Evolutionary conservation across 2,888 invertebrate species (phyloP), one percentile per base, ranked within the genome.

Genomic region (Lacanobia wlatinum): DNA sequence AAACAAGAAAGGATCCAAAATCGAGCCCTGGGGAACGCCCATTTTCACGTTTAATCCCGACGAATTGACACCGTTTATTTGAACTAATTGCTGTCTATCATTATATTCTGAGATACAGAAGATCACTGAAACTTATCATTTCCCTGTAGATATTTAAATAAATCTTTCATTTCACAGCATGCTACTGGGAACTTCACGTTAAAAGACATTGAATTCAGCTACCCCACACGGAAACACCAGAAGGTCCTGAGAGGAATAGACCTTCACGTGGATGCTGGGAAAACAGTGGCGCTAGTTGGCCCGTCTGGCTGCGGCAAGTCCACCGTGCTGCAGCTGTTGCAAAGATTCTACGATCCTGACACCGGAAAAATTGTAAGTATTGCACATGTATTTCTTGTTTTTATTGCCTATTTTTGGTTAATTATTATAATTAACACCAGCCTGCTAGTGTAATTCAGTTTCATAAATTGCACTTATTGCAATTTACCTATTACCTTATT

Each of bases 291-390:
- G 0, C 92, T 98, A 18, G 98, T 98, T 2, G 97, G 97, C 0
- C 97, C 97, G 0, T 97, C 97, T 7, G 98, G 98, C 1, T 98
- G 98, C 84, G 98, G 98, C 14, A 98, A 98, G 90, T 98, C 98
- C 1, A 98, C 98, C 0, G 97, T 98, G 64, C 96, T 98, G 63
- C 98, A 98, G 87, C 93, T 98, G 10, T 91, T 98, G 76, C 97
- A 98, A 89, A 95, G 98, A 62, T 97, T 98, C 89, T 98, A 98
- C 90, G 98, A 98, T 89, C 97, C 98, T 77, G 96, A 96, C 65
- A 96, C 94, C 2, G 97, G 97, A 7, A 95, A 90, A 52, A 97
- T 96, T 70, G 90, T 90, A 65, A 90, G 89, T 64, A 59, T 10
- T 52, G 9, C n/a, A 38, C 21, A 14, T 21, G n/a, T 21, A 16